These are phyloP conservation scores for Patiria miniata DNA, from an alignment of 35 echinoderm and acorn worm species.

Conservation along the genomic window DNA sequence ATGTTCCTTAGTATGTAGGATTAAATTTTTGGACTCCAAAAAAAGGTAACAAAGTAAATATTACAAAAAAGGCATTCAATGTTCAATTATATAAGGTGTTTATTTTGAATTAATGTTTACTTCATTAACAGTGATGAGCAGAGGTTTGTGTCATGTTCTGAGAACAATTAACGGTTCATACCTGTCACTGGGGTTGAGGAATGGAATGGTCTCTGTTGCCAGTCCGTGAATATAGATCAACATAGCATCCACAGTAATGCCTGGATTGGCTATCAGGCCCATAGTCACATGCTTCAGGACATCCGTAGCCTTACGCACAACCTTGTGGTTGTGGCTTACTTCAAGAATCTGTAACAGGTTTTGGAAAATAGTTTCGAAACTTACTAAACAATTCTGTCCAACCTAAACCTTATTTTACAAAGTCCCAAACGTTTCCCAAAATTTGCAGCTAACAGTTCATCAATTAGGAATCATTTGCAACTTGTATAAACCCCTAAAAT, in stretches of 20 bases:
- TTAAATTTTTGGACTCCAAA: too few relatives aligned
- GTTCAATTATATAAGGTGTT: too few relatives aligned
- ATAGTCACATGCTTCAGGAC: constrained; percentile 54
- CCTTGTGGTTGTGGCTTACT: constrained; percentile 71
- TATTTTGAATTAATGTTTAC: too few relatives aligned
- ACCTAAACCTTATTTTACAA: neutral
- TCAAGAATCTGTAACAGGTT: constrained; percentile 74
- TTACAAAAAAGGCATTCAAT: too few relatives aligned
- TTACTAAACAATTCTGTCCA: neutral
- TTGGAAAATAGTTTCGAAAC: neutral
- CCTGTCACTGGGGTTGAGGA: constrained; percentile 66
- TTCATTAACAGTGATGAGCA: neutral
- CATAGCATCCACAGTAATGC: constrained; percentile 57
- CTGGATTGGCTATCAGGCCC: constrained; percentile 76
- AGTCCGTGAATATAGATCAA: constrained; percentile 84
- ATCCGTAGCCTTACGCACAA: constrained; percentile 70
- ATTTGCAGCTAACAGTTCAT: too few relatives aligned
- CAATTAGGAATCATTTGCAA: too few relatives aligned
- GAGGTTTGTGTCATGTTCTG: neutral
- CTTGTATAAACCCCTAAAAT: too few relatives aligned
- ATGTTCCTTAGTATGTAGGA: too few relatives aligned
- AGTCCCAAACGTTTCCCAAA: too few relatives aligned
- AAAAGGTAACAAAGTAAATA: too few relatives aligned
- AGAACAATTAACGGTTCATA: neutral
- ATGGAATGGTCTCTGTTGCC: constrained; percentile 72